Percentiles rank a stretch among this genome's conserved stretches.
Evolutionary conservation across 2,888 invertebrate species (phyloP).

Genomic region (Caenorhabditis plicata): DNA sequence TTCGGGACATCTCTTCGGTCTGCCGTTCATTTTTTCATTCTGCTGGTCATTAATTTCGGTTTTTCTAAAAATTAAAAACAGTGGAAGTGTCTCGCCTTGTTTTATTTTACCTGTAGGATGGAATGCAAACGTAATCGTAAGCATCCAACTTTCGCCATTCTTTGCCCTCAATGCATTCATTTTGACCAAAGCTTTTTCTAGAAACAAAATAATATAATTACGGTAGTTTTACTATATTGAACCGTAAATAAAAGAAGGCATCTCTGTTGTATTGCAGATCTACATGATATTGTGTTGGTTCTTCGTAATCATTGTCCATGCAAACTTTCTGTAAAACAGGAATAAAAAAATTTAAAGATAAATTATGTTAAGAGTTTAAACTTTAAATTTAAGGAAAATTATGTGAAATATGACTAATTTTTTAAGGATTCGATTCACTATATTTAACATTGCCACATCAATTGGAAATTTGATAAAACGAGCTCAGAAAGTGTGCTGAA

Average conservation of each 20-base stretch:
- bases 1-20: not conserved
- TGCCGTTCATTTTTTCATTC: not conserved
- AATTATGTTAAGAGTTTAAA: not conserved
- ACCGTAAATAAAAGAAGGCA: conserved; percentile 23
- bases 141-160: conserved; percentile 59
- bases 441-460: too few relatives aligned
- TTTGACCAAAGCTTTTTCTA: conserved; percentile 53
- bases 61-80: not conserved
- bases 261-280: conserved; percentile 25
- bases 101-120: conserved; percentile 32
- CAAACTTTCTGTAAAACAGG: conserved; percentile 6
- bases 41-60: not conserved
- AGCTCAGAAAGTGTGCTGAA: too few relatives aligned
- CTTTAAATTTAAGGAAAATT: too few relatives aligned
- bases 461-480: too few relatives aligned
- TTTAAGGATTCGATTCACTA: too few relatives aligned
- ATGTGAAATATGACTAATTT: too few relatives aligned
- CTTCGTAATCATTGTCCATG: not conserved
- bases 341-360: not conserved
- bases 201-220: not conserved
- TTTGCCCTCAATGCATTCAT: conserved; percentile 51
- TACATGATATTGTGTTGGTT: conserved; percentile 12
- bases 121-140: conserved; percentile 64
- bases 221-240: not conserved
- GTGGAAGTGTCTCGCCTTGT: too few relatives aligned